phyloP scores from a whole-genome alignment of 2,888 invertebrate genomes.

The Xanthia icteritia region DNA sequence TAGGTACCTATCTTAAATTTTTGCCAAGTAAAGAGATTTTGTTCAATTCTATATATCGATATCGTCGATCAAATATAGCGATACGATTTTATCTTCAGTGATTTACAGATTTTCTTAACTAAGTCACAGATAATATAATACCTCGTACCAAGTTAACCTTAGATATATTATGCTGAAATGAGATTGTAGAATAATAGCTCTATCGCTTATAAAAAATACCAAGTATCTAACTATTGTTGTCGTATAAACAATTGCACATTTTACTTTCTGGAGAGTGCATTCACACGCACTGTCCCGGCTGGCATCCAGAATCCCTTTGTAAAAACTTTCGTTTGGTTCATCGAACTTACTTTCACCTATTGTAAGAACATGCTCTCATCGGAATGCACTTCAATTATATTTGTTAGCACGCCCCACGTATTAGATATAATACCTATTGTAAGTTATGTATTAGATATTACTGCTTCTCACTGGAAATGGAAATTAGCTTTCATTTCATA shows the following conservation, averaged over 20 bases:
- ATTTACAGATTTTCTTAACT: background rate
- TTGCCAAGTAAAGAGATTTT: background rate
- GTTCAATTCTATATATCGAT: too few species aligned
- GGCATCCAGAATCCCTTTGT: slow-evolving; percentile 80
- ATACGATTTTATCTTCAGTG: background rate
- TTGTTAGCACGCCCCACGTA: slow-evolving; percentile 82
- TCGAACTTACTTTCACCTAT: slow-evolving; percentile 90
- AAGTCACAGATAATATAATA: too few species aligned
- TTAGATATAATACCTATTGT: slow-evolving; percentile 75
- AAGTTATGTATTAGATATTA: slow-evolving; percentile 56
- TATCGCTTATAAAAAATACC: slow-evolving; percentile 1
- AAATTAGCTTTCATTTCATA: slow-evolving; percentile 59
- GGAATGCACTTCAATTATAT: slow-evolving; percentile 88
- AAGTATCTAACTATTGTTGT: slow-evolving; percentile 21
- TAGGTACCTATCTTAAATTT: background rate
- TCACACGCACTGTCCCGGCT: slow-evolving; percentile 65
- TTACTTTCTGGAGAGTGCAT: slow-evolving; percentile 80
- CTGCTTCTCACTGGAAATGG: slow-evolving; percentile 57
- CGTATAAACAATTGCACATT: slow-evolving; percentile 70
- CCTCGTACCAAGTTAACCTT: background rate
- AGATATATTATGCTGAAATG: background rate
- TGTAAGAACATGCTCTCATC: slow-evolving; percentile 83
- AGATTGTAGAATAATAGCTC: background rate
- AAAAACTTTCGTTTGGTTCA: slow-evolving; percentile 89
- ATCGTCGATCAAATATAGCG: too few species aligned